Evolutionary conservation across 2,797 vertebrate species (phyloP).

Genomic region (Sternotherus odoratus): DNA sequence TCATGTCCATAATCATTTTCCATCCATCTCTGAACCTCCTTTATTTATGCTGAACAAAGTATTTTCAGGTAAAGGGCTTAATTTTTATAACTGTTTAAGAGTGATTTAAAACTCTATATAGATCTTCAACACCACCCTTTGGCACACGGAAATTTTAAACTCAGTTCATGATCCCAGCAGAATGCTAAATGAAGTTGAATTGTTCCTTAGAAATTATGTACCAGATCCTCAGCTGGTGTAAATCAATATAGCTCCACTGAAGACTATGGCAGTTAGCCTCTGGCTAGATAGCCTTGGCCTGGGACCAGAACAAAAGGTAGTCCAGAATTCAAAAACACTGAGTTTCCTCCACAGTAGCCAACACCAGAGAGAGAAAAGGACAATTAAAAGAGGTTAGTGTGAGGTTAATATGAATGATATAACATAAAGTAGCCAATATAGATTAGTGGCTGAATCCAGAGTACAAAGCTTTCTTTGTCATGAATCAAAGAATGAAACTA

Average conservation of each 20-base stretch:
- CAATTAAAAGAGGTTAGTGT: constrained; percentile 43
- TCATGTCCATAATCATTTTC: not conserved
- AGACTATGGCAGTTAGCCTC: constrained; percentile 10
- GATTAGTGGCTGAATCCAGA: constrained; percentile 43
- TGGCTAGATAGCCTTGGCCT: not conserved
- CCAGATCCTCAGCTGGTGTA: not conserved
- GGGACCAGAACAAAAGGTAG: not conserved
- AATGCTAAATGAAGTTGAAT: not conserved
- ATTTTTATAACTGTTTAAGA: not conserved
- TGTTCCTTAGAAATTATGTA: constrained; percentile 23
- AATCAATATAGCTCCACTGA: not conserved
- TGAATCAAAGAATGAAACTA: not conserved
- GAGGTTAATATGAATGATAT: constrained; percentile 47
- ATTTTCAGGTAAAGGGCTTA: not conserved
- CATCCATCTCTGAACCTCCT: not conserved
- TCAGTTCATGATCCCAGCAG: constrained; percentile 8
- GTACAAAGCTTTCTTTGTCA: constrained; percentile 53
- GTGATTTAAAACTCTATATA: not conserved
- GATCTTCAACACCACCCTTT: not conserved
- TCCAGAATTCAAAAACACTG: not conserved
- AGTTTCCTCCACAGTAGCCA: constrained; percentile 2
- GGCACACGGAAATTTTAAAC: not conserved
- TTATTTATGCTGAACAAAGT: not conserved
- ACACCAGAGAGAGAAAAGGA: not conserved
- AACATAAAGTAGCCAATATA: constrained; percentile 5